Percentiles rank a stretch among this genome's conserved stretches.
These are phyloP conservation scores for Xenopus petersii DNA, from an alignment of 2,797 vertebrate species.

Conservation along the genomic window DNA sequence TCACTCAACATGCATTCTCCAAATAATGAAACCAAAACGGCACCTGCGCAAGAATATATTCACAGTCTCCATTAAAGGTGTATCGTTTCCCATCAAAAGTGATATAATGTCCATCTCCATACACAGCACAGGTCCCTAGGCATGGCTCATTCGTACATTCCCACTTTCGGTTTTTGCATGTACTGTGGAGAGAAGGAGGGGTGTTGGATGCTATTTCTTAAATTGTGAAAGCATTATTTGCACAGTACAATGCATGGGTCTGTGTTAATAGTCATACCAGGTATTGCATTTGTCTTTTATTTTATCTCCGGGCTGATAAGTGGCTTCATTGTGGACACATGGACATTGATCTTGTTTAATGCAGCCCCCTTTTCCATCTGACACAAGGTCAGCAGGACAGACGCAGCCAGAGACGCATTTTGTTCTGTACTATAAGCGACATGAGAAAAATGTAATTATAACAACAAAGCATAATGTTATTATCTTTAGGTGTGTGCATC, in stretches of 20 bases:
- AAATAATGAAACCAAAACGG: no score
- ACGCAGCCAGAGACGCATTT: constrained; percentile 82
- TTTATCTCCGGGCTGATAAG: constrained; percentile 73
- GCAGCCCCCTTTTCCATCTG: constrained; percentile 74
- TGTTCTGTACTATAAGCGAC: constrained; percentile 70
- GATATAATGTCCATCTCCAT: constrained; percentile 86
- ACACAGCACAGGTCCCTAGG: constrained; percentile 77
- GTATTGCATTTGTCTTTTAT: constrained; percentile 84
- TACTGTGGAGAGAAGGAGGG: constrained; percentile 59
- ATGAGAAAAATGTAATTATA: not conserved
- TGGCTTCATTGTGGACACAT: constrained; percentile 79
- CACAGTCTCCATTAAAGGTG: constrained; percentile 83
- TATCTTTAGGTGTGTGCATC: no score
- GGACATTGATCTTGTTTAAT: constrained; percentile 73
- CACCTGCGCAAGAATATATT: constrained; percentile 89
- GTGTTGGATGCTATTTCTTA: not conserved
- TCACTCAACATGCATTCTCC: no score
- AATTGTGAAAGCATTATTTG: not conserved
- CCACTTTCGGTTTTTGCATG: constrained; percentile 77
- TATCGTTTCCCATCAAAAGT: constrained; percentile 89
- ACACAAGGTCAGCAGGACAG: constrained; percentile 77
- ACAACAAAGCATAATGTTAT: not conserved
- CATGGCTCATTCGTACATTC: constrained; percentile 76
- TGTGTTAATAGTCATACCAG: constrained; percentile 70
- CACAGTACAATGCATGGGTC: not conserved